These are phyloP conservation scores for Gymnoscelis rufifasciata DNA, from an alignment of 2,888 invertebrate genomes.

Conservation along the genomic window DNA sequence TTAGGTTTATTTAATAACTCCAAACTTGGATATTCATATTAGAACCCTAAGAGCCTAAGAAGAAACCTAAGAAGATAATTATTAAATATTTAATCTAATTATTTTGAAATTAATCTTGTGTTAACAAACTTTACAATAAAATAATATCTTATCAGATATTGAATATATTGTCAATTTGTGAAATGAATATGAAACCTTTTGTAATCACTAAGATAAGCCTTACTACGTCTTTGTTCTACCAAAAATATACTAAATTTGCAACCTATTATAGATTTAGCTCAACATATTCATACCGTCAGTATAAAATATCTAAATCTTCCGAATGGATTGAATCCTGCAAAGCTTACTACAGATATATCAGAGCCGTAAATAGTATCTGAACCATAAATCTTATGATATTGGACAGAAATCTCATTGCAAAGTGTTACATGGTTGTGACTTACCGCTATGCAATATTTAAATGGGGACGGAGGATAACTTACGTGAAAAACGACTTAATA, in stretches of 20 bases:
- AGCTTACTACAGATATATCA: conserved; percentile 28
- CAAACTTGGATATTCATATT: too few relatives aligned
- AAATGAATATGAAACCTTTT: not conserved
- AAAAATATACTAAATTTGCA: conserved; percentile 11
- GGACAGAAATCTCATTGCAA: conserved; percentile 35
- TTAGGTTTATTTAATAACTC: too few relatives aligned
- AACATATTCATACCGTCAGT: conserved; percentile 18
- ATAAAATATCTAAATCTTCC: conserved; percentile 24
- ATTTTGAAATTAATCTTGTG: too few relatives aligned
- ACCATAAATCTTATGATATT: conserved; percentile 33
- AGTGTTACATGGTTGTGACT: conserved; percentile 30
- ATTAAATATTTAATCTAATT: too few relatives aligned
- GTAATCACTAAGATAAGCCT: not conserved
- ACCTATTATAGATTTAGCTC: conserved; percentile 17
- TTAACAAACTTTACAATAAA: too few relatives aligned
- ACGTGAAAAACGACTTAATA: too few relatives aligned
- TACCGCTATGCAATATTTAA: conserved; percentile 30
- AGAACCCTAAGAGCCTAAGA: too few relatives aligned
- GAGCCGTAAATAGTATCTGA: conserved; percentile 27
- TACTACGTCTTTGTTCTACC: conserved; percentile 2
- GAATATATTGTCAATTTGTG: not conserved
- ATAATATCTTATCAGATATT: too few relatives aligned
- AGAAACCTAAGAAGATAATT: too few relatives aligned
- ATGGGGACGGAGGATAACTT: conserved; percentile 23
- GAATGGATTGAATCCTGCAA: conserved; percentile 19